Evolutionary conservation across 2,113 vertebrate genomes (phyloP).

Genomic region (Leucopsar rothschildi): DNA sequence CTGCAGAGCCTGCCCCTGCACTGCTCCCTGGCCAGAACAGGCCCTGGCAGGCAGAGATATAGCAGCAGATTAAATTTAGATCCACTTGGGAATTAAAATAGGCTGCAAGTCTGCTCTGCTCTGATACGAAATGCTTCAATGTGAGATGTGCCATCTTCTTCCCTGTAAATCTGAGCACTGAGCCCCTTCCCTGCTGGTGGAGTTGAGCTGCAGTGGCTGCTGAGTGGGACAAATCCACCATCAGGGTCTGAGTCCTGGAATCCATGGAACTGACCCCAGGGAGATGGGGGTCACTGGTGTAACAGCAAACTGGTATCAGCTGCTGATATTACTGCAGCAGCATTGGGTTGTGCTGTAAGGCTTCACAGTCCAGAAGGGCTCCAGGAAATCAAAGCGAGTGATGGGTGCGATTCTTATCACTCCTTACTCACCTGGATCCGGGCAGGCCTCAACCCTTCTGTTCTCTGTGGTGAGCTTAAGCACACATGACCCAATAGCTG

Average conservation of each 20-base stretch:
- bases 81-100: not conserved
- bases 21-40: not conserved
- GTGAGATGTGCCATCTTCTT: not conserved
- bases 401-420: not conserved
- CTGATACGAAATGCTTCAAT: not conserved
- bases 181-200: not conserved
- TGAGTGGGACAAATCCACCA: fast-evolving
- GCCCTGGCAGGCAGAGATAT: not conserved
- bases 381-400: not conserved
- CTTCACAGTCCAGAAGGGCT: not conserved
- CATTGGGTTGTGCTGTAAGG: not conserved
- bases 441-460: not conserved
- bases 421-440: not conserved
- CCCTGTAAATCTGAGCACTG: not conserved
- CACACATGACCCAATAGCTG: not conserved
- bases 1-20: not conserved
- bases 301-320: not conserved
- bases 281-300: not conserved
- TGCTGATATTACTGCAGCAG: not conserved
- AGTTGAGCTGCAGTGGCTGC: fast-evolving
- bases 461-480: not conserved
- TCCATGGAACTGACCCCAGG: not conserved
- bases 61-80: not conserved
- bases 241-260: not conserved
- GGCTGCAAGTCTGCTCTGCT: not conserved